Evolutionary conservation across 2,113 vertebrate genomes (phyloP).

Genomic region (Narcine bancroftii): DNA sequence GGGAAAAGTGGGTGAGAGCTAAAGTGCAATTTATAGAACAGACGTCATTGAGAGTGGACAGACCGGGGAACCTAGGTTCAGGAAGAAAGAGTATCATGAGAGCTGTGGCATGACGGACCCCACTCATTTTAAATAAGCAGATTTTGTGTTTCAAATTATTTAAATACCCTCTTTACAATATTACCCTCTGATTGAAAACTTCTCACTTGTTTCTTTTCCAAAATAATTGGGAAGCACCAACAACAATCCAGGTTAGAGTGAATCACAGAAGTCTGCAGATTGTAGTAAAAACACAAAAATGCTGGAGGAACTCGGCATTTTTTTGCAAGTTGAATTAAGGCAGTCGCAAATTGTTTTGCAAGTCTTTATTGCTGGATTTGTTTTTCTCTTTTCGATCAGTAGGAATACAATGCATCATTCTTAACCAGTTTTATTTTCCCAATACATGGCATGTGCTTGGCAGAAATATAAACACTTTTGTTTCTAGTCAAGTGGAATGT

Average conservation of each 20-base stretch:
- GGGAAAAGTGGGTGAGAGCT: no score
- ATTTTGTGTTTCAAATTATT: background rate
- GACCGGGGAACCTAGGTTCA: no score
- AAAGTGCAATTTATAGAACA: no score
- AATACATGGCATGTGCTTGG: background rate
- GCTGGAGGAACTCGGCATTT: no score
- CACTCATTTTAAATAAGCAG: background rate
- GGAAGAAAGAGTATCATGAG: no score
- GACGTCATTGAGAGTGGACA: no score
- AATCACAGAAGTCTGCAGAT: no score
- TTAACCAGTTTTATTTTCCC: background rate
- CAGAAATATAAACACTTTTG: conserved; percentile 2
- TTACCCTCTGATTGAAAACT: background rate
- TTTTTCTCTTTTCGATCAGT: background rate
- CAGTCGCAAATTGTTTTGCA: background rate
- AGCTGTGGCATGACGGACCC: background rate
- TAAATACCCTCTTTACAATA: background rate
- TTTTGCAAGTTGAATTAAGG: background rate
- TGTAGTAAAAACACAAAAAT: no score
- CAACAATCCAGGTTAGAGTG: no score
- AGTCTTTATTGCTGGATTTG: background rate
- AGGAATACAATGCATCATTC: background rate
- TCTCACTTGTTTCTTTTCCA: background rate
- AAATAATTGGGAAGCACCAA: background rate
- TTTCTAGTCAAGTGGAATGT: background rate